These are phyloP conservation scores for Micromussa lordhowensis DNA, from an alignment of 92 coral and sea anemone species.

Conservation along the genomic window DNA sequence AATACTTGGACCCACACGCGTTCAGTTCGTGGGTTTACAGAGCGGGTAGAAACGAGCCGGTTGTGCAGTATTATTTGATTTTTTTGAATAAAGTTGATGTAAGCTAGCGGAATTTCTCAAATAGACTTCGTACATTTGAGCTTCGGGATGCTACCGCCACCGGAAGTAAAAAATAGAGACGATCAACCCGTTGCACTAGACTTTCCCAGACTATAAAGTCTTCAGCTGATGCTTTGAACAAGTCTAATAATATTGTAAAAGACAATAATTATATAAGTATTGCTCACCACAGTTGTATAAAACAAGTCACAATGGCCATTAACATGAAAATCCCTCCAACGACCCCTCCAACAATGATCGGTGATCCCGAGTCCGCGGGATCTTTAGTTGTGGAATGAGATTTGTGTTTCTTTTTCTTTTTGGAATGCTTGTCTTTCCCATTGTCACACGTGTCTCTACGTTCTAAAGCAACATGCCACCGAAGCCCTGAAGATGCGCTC, in stretches of 20 bases:
- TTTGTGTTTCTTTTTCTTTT: not conserved
- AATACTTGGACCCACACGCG: too few species aligned
- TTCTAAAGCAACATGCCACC: conserved; percentile 4
- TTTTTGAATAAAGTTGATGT: too few species aligned
- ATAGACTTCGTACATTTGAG: not conserved
- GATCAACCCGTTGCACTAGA: too few species aligned
- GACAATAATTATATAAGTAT: not conserved
- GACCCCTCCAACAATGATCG: conserved; percentile 31
- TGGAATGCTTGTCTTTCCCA: not conserved
- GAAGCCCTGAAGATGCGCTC: not conserved
- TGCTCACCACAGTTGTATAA: conserved; percentile 16
- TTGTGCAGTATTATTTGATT: too few species aligned
- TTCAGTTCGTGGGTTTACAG: too few species aligned
- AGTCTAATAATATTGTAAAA: not conserved
- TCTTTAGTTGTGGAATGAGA: not conserved
- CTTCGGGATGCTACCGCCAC: not conserved
- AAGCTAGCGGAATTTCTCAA: not conserved
- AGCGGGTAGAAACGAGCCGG: too few species aligned
- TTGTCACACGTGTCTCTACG: not conserved
- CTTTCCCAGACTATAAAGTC: too few species aligned
- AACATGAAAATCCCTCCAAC: conserved; percentile 14
- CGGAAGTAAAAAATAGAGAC: not conserved
- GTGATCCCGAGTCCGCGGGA: not conserved
- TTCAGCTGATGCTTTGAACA: not conserved
- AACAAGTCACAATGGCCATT: not conserved